phyloP scores from a whole-genome alignment of 2,113 vertebrate species.

The Halichoerus grypus region DNA sequence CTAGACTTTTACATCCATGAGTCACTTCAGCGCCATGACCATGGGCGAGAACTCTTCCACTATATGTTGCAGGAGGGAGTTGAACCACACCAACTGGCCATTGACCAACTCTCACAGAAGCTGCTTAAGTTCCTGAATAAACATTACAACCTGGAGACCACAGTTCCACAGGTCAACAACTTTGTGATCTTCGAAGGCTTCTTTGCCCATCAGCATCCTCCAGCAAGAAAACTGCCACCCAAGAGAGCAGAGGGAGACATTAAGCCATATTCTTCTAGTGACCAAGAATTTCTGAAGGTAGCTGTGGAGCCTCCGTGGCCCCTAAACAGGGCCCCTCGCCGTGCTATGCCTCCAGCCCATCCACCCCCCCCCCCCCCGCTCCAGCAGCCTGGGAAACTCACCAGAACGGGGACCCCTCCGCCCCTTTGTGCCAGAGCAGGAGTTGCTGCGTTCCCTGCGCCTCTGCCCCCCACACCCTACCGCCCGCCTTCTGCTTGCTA shows the following conservation, averaged over 20 bases:
- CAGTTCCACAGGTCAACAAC: constrained; percentile 92
- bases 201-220: not conserved
- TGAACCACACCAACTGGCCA: constrained; percentile 92
- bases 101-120: constrained; percentile 94
- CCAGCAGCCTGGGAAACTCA: constrained; percentile 87
- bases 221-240: constrained; percentile 89
- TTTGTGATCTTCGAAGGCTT: no score
- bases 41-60: constrained; percentile 92
- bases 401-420: constrained; percentile 86
- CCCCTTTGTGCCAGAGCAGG: constrained; percentile 83
- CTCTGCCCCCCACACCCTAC: constrained; percentile 83
- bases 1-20: constrained; percentile 95
- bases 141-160: constrained; percentile 90
- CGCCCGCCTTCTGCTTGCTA: constrained; percentile 82
- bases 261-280: constrained; percentile 94
- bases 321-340: constrained; percentile 85
- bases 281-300: constrained; percentile 92
- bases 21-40: constrained; percentile 92
- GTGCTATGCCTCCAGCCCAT: constrained; percentile 73
- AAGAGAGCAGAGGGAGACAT: constrained; percentile 94
- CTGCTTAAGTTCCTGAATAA: constrained; percentile 93
- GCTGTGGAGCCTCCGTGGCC: constrained; percentile 92
- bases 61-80: constrained; percentile 92
- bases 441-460: constrained; percentile 84
- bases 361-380: constrained; percentile 75